phyloP scores from a whole-genome alignment of 2,797 vertebrate genomes.

The Morelia viridis region DNA sequence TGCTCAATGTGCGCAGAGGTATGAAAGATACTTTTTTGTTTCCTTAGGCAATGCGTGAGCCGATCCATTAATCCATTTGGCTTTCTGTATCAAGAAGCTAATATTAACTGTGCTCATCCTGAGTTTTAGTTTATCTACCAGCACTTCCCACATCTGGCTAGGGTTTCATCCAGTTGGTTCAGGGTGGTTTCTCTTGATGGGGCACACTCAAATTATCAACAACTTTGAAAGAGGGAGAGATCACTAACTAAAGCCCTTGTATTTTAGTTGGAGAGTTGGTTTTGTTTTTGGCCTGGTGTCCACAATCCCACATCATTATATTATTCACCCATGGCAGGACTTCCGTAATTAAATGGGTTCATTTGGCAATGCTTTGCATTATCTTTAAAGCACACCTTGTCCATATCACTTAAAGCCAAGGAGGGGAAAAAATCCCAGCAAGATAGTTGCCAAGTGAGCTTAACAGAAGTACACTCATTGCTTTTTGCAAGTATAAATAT shows the following conservation, averaged over 20 bases:
- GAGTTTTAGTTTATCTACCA: constrained; percentile 56
- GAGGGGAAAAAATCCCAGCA: background rate
- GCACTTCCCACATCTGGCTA: constrained; percentile 15
- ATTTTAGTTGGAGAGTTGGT: constrained; percentile 15
- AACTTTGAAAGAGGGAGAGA: constrained; percentile 21
- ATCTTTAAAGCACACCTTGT: constrained; percentile 51
- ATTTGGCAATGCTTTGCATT: constrained; percentile 38
- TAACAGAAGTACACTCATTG: constrained; percentile 24
- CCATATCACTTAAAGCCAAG: constrained; percentile 23
- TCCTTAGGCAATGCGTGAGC: constrained; percentile 74
- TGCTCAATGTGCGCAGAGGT: constrained; percentile 73
- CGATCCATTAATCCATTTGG: constrained; percentile 77
- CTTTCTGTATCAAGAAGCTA: constrained; percentile 78
- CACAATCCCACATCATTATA: constrained; percentile 37
- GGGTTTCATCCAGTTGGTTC: constrained; percentile 23
- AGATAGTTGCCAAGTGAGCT: constrained; percentile 34
- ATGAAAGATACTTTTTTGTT: constrained; percentile 78
- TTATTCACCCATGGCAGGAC: constrained; percentile 23
- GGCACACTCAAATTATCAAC: constrained; percentile 31
- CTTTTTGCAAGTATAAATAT: constrained; percentile 45
- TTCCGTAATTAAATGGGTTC: constrained; percentile 32
- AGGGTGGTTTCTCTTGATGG: constrained; percentile 30
- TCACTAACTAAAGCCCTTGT: background rate
- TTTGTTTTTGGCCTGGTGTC: constrained; percentile 12
- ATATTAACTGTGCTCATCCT: constrained; percentile 69